Base-by-base conservation (phyloP, 2,797 vertebrate species). In the Macrochelys suwanniensis region DNA sequence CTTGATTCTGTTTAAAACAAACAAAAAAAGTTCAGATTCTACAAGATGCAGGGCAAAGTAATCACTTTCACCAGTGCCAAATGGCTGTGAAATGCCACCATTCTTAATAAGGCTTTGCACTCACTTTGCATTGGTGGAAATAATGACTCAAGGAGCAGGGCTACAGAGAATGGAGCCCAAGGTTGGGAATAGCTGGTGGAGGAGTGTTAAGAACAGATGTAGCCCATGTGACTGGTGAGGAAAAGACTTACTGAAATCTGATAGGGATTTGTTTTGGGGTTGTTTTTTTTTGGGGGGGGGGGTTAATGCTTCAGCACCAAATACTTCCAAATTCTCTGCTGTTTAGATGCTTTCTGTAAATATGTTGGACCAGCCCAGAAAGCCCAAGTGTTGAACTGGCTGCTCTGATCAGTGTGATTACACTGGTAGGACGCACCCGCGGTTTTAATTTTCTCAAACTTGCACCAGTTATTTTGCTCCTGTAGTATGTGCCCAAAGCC, bases 291-390 rank as follows among this genome's bases (percentile, higher is more conserved):
- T 85, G 78, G 86, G 19, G 17, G 51, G 7, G 51, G 51, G 3
- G 1, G 3, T 88, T 28, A 56, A 61, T 83, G 47, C 85, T 45
- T 45, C 4, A 11, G 77, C 59, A 33, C 28, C 42, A 37, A 21
- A 12, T 31, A 12, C 28, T 21, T 47, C 56, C 28, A 49, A 12
- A 77, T 12, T 23, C 19, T 9, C 26, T 28, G 28, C 45, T 82
- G 28, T 49, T 33, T 47, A 59, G 42, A 23, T 49, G 82, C 65
- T 88, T 26, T 50, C 84, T 54, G 85, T 57, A 26, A 71, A 9
- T 71, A 1, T 3, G 49, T 28, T 0, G 0, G 50, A 80, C 1
- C 4, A 45, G 68, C 0, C 6, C 54, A 53, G 56, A 51, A 68
- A 91, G 80, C 80, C 11, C 25, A 1, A 3, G 28, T 5, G 53